phyloP scores from a whole-genome alignment of 1,140 invertebrate genomes.

The Aphelenchoides avenae region DNA sequence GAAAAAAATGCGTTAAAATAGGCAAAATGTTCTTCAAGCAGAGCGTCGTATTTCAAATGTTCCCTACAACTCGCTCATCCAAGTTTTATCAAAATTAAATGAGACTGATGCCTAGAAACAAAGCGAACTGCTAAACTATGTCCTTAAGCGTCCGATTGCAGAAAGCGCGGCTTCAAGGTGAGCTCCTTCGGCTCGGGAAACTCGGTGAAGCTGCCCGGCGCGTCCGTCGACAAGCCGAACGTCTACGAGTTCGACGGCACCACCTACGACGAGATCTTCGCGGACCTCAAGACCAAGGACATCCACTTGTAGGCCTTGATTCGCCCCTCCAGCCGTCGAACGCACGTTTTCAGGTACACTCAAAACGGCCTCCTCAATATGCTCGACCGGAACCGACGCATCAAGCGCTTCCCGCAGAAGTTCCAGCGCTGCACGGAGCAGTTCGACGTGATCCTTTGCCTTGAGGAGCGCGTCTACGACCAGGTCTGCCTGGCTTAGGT shows the following conservation, averaged over 20 bases:
- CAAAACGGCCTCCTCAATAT: constrained; percentile 98
- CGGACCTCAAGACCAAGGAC: constrained; percentile 75
- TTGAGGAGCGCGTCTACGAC: constrained; percentile 97
- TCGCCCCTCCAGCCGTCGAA: constrained; percentile 9
- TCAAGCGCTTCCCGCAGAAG: constrained; percentile 86
- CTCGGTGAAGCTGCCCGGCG: constrained; percentile 85
- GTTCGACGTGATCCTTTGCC: constrained; percentile 94
- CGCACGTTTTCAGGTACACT: constrained; percentile 72
- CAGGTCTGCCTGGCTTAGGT: too few species aligned
- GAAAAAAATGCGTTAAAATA: too few species aligned
- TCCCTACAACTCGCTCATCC: too few species aligned
- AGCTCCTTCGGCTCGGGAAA: constrained; percentile 95
- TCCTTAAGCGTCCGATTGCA: too few species aligned
- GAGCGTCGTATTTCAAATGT: background rate
- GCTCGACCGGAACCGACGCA: constrained; percentile 90
- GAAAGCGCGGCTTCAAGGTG: constrained; percentile 92
- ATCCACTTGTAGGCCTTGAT: constrained; percentile 59
- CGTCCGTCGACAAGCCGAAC: constrained; percentile 88
- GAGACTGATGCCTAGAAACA: background rate
- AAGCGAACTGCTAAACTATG: background rate
- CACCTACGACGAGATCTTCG: constrained; percentile 90
- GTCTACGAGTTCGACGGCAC: constrained; percentile 93
- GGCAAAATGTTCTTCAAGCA: constrained; percentile 13
- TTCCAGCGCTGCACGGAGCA: constrained; percentile 84
- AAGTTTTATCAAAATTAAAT: constrained; percentile 2